Evolutionary conservation across 2,113 vertebrate species (phyloP), one percentile per base, ranked within the genome.

Genomic region (Glaucidium brasilianum): DNA sequence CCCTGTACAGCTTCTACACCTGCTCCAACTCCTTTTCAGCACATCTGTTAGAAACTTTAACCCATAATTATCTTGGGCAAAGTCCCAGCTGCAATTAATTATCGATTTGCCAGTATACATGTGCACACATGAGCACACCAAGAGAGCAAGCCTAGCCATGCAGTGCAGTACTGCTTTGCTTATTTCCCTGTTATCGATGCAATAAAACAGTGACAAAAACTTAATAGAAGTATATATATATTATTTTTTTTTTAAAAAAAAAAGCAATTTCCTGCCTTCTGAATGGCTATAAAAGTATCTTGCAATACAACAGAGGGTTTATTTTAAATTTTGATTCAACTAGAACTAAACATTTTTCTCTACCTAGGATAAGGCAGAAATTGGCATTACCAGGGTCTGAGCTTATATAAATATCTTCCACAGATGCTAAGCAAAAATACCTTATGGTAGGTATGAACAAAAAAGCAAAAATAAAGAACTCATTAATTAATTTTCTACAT

Each of bases 351-450:
- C 4, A 1, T 29, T 83, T 83, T 83, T 56, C 43, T 77, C 37
- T 74, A 35, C 41, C 16, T 29, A 76, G 30, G 7, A 17, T 21
- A 67, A 79, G 20, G 37, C 52, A 49, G 58, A 96, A 92, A 22
- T 10, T 73, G 50, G n/a, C n/a, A 66, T 58, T 89, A 49, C 37
- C 16, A 58, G 3, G 13, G 18, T 45, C 59, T 67, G 20, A 77
- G 32, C 50, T 80, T 62, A 80, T 77, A 91, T 86, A 88, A 96
- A 77, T 64, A 79, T 12, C 63, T 88, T 52, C 55, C 43, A 82
- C 63, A 93, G 78, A 80, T 67, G 37, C 59, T 55, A 50, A 80
- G 56, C 50, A 91, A 89, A 92, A 94, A 71, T 69, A 84, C 26
- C 59, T 80, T 77, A 37, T 74, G 50, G 76, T 55, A 95, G 79